A percentile compares a stretch with the other conserved stretches of the same genome.
Evolutionary conservation across 2,888 invertebrate genomes (phyloP).

Genomic region (Neoitamus cyanurus): DNA sequence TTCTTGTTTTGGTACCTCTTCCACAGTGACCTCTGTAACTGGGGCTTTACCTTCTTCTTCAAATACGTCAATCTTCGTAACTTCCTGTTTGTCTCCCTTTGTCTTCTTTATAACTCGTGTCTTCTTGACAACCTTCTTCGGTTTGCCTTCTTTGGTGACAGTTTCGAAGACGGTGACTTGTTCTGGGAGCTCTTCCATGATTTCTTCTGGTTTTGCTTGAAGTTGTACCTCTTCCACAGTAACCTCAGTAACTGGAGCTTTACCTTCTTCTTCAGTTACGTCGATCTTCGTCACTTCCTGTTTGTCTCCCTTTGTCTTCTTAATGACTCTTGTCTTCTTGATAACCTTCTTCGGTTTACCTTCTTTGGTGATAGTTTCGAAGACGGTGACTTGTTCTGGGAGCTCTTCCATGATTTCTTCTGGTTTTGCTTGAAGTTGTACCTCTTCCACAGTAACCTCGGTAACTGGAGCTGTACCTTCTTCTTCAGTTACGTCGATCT

Average conservation of each 20-base stretch:
- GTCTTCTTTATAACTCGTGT: constrained; percentile 61
- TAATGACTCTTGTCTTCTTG: constrained; percentile 61
- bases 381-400: constrained; percentile 59
- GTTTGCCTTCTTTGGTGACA: constrained; percentile 54
- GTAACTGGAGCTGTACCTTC: constrained; percentile 54
- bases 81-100: constrained; percentile 62
- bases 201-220: constrained; percentile 53
- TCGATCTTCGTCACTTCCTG: constrained; percentile 61
- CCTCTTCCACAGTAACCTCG: constrained; percentile 60
- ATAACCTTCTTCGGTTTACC: constrained; percentile 44
- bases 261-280: constrained; percentile 55
- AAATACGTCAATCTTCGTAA: constrained; percentile 64
- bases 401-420: constrained; percentile 57
- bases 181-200: constrained; percentile 55
- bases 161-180: constrained; percentile 55
- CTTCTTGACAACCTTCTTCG: constrained; percentile 59
- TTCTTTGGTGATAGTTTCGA: constrained; percentile 60
- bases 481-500: constrained; percentile 62
- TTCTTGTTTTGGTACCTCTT: constrained; percentile 49
- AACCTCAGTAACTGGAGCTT: constrained; percentile 58
- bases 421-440: constrained; percentile 51
- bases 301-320: constrained; percentile 61
- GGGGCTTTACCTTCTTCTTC: constrained; percentile 64
- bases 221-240: constrained; percentile 54
- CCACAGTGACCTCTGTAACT: constrained; percentile 57